A percentile compares a stretch with the other conserved stretches of the same genome.
Evolutionary conservation across 2,113 vertebrate species (phyloP).

Genomic region (Notothenia coriiceps): DNA sequence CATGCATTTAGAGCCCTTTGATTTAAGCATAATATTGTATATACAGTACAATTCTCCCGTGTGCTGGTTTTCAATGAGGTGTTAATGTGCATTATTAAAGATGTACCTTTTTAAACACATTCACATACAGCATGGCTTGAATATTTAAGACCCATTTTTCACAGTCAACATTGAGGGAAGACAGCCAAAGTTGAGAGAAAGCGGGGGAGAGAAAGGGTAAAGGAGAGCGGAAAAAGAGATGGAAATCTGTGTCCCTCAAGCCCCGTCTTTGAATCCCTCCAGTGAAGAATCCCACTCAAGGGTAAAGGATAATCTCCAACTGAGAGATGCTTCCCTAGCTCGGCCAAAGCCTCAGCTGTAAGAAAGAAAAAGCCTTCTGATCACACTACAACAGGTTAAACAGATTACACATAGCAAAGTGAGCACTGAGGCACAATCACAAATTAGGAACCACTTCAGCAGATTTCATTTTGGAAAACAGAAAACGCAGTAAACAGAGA

Average conservation of each 20-base stretch:
- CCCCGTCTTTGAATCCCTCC: slow-evolving; percentile 68
- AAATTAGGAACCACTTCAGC: slow-evolving; percentile 30
- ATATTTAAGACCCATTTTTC: background rate
- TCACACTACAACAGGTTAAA: slow-evolving; percentile 66
- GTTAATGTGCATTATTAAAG: slow-evolving; percentile 47
- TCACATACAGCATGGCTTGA: slow-evolving; percentile 1
- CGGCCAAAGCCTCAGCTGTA: slow-evolving; percentile 57
- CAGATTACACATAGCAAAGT: slow-evolving; percentile 48
- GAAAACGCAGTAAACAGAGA: slow-evolving; percentile 21
- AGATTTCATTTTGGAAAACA: slow-evolving; percentile 8
- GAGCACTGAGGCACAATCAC: slow-evolving; percentile 26
- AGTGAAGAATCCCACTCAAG: slow-evolving; percentile 77
- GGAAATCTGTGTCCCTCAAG: slow-evolving; percentile 73
- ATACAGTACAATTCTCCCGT: slow-evolving; percentile 25
- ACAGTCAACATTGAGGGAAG: slow-evolving; percentile 19
- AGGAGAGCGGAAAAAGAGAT: slow-evolving; percentile 64
- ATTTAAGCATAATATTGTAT: slow-evolving; percentile 53
- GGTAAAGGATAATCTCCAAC: slow-evolving; percentile 78
- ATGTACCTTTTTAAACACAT: slow-evolving; percentile 23
- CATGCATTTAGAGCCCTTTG: slow-evolving; percentile 55
- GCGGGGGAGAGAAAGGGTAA: slow-evolving; percentile 13
- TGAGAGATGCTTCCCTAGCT: slow-evolving; percentile 64
- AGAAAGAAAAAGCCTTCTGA: slow-evolving; percentile 53
- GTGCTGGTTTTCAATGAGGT: slow-evolving; percentile 38
- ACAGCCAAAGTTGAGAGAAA: slow-evolving; percentile 39